Percentiles rank a stretch among this genome's conserved stretches.
Evolutionary conservation across 2,113 vertebrate genomes (phyloP).

Genomic region (Felis chaus): DNA sequence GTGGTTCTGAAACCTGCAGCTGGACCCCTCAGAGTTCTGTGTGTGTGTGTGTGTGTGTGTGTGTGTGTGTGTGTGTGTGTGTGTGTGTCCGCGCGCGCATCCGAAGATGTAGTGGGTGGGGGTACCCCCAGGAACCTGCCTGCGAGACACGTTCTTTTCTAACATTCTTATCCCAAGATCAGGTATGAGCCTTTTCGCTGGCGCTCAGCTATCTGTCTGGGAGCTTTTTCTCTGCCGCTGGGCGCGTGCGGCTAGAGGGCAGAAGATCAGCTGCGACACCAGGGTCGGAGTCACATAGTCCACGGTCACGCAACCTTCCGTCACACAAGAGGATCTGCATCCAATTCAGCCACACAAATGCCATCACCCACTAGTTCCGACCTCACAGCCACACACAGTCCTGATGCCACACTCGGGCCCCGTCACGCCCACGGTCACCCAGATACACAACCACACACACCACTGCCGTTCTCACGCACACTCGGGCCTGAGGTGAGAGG

Average conservation of each 20-base stretch:
- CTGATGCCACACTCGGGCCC: neutral
- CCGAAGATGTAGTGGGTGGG: no score
- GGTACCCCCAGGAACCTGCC: neutral
- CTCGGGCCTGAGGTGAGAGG: neutral
- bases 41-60: neutral
- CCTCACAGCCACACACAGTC: neutral
- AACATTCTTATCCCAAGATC: neutral
- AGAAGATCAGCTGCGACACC: no score
- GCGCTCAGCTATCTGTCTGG: neutral
- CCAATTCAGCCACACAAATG: neutral
- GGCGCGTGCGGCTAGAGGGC: rapidly evolving
- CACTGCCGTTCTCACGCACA: neutral
- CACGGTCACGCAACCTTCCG: neutral
- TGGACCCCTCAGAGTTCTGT: neutral
- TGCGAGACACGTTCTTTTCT: neutral
- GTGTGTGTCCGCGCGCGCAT: neutral
- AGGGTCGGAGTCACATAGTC: neutral
- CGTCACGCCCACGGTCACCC: constrained; percentile 11
- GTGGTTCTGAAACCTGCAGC: neutral
- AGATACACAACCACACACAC: neutral
- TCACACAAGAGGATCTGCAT: neutral
- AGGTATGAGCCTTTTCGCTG: neutral
- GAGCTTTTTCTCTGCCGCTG: neutral
- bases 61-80: neutral
- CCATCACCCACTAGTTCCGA: neutral